Evolutionary conservation across 1,140 invertebrate genomes (phyloP), one percentile per base, ranked within the genome.

Genomic region (Drosophila guanche): DNA sequence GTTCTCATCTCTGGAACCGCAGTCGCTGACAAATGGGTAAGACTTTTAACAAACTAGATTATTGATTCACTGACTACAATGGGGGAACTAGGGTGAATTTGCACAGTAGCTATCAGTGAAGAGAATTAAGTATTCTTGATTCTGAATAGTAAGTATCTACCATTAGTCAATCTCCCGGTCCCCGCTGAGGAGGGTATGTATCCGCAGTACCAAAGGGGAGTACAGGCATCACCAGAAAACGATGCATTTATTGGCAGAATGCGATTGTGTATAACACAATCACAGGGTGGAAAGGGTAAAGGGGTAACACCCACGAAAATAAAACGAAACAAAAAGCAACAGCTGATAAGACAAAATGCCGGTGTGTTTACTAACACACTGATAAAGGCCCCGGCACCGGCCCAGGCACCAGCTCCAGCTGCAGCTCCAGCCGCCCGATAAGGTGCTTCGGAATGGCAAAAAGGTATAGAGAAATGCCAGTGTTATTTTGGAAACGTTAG

Each of bases 1-100:
- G 66, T 85, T 90, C 54, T 91, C 90, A 25, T 92, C 91, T 0
- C 59, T 91, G 53, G 90, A 91, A 29, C 76, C 77, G 4, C 90
- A 90, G 46, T 90, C 90, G 5, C 25, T 91, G 37, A 72, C 81
- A 12, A 90, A 88, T 75, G 90, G 90, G 90, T 91, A 29, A 90
- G 90, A 20, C 16, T 20, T 20, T 20, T 76, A 37, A 42, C 10
- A 29, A 12, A 10, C 0, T 20, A 29, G 1, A 16, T 20, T 20
- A 20, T 20, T 1, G 16, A 20, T 20, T 20, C 1, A 20, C 16
- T 1, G 16, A 20, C 16, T 20, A 5, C 25, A 27, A 27, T 27
- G 6, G 25, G 16, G 0, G 16, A 20, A 20, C 16, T 20, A 1
- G 0, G 16, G 16, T 20, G 16, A 20, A 0, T 20, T 20, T 20